phyloP scores from a whole-genome alignment of 2,888 invertebrate species.

The Troides oblongomaculatus region DNA sequence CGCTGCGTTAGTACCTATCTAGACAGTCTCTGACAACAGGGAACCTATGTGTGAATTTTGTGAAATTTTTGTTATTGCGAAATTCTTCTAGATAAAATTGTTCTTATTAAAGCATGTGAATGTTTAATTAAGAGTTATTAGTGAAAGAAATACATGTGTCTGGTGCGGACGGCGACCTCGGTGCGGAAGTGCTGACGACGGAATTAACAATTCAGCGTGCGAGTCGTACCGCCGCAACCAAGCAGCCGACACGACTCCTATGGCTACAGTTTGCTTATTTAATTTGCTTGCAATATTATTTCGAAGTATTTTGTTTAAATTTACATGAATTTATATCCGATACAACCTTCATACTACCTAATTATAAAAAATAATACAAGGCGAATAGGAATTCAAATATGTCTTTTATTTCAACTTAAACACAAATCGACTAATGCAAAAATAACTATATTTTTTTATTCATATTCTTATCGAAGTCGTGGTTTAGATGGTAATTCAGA shows the following conservation, averaged over 20 bases:
- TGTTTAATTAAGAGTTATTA: constrained; percentile 23
- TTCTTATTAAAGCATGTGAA: background rate
- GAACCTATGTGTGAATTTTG: too few species aligned
- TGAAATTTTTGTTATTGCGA: background rate
- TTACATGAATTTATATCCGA: background rate
- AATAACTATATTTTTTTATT: too few species aligned
- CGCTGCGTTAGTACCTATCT: too few species aligned
- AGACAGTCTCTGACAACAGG: too few species aligned
- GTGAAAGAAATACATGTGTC: constrained; percentile 23
- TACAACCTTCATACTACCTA: background rate
- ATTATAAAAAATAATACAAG: too few species aligned
- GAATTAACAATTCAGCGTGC: constrained; percentile 74
- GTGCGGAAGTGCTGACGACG: constrained; percentile 51
- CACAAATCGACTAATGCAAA: too few species aligned
- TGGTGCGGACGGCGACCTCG: constrained; percentile 45
- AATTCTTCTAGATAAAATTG: background rate
- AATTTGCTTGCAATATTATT: constrained; percentile 2
- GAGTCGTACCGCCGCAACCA: constrained; percentile 54
- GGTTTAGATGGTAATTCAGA: too few species aligned
- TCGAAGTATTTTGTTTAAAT: background rate
- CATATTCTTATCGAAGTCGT: too few species aligned
- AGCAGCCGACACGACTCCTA: constrained; percentile 38
- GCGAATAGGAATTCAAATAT: too few species aligned
- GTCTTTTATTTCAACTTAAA: too few species aligned
- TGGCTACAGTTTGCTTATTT: constrained; percentile 35